Percentiles rank a stretch among this genome's conserved stretches.
Conservation (phyloP, 2,888 invertebrate genomes). For the Pristionchus entomophagus region DNA sequence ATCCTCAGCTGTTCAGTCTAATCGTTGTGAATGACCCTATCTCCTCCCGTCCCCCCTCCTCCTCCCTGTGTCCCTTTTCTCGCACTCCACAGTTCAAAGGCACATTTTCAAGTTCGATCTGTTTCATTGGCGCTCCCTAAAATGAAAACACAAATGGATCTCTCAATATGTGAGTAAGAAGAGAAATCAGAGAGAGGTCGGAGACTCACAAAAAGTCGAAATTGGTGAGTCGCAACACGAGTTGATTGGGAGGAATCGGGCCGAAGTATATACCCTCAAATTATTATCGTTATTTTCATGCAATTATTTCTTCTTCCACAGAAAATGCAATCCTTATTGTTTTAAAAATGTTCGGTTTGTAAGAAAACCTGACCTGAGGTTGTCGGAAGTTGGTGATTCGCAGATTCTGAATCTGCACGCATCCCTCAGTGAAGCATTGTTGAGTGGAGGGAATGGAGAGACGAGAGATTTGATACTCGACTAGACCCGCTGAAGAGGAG, state of each 20-base stretch:
- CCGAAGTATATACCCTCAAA: constrained; percentile 58
- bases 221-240: constrained; percentile 64
- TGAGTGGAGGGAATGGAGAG: constrained; percentile 69
- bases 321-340: too few relatives aligned
- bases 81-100: constrained; percentile 21
- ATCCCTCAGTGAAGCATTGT: constrained; percentile 75
- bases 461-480: constrained; percentile 71
- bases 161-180: not conserved
- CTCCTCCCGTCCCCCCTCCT: not conserved
- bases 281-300: not conserved
- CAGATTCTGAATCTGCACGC: constrained; percentile 64
- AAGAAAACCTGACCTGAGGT: not conserved
- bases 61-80: not conserved
- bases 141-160: constrained; percentile 23
- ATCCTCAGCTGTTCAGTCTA: constrained; percentile 16
- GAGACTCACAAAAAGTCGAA: constrained; percentile 67
- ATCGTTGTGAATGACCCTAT: constrained; percentile 13
- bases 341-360: too few relatives aligned
- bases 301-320: too few relatives aligned
- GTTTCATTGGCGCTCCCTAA: not conserved
- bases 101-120: not conserved
- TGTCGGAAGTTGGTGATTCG: constrained; percentile 43
- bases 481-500: constrained; percentile 72
- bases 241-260: constrained; percentile 65
- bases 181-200: not conserved